Conservation (phyloP, 23 tunicate genomes). For the Ascidia mentula region DNA sequence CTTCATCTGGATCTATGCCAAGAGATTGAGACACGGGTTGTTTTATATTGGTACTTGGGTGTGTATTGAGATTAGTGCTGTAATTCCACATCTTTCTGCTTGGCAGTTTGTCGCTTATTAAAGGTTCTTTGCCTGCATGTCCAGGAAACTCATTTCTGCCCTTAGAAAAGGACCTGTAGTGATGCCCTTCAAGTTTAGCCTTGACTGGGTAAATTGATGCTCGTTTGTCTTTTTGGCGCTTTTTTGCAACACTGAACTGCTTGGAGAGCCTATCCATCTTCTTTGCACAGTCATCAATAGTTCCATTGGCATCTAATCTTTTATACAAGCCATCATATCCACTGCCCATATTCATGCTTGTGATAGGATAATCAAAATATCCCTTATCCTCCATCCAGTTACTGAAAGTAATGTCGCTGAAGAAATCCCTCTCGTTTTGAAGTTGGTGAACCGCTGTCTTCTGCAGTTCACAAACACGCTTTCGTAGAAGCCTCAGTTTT, state of each 20-base stretch:
- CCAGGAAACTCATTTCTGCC: neutral
- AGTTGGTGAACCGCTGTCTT: constrained; percentile 68
- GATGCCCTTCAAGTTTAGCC: neutral
- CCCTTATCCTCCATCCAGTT: constrained; percentile 83
- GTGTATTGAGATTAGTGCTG: constrained; percentile 58
- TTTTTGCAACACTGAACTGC: neutral
- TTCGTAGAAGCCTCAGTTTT: constrained; percentile 20
- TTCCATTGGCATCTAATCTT: constrained; percentile 53
- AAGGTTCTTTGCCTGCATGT: neutral
- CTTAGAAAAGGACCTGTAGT: neutral
- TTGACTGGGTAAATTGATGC: neutral
- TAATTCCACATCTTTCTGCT: constrained; percentile 38
- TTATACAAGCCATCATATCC: constrained; percentile 37
- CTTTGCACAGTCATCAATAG: constrained; percentile 55
- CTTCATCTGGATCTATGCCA: constrained; percentile 45
- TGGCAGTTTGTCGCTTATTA: neutral
- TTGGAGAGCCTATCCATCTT: constrained; percentile 44
- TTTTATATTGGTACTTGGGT: constrained; percentile 54
- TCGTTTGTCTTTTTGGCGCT: neutral
- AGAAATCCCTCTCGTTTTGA: constrained; percentile 71
- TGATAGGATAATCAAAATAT: constrained; percentile 16
- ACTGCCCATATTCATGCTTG: neutral
- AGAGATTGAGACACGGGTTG: constrained; percentile 19
- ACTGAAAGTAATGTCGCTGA: constrained; percentile 49
- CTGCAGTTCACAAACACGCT: constrained; percentile 36